phyloP scores from a whole-genome alignment of 2,888 invertebrate genomes.

The Antheraea yamamai region DNA sequence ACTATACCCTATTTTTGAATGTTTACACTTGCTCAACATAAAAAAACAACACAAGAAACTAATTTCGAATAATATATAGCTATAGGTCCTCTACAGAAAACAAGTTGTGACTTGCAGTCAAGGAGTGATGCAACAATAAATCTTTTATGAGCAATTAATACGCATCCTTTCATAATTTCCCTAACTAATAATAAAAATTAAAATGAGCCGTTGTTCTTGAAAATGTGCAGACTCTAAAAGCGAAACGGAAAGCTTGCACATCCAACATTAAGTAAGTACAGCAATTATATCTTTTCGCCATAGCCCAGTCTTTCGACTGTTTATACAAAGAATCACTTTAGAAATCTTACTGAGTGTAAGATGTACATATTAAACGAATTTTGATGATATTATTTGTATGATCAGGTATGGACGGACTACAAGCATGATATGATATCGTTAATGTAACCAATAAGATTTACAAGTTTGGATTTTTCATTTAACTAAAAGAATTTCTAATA shows the following conservation, averaged over 20 bases:
- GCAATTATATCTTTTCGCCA: background rate
- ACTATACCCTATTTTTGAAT: background rate
- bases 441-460: too few relatives aligned
- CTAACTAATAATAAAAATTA: background rate
- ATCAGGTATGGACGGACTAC: too few relatives aligned
- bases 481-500: too few relatives aligned
- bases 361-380: too few relatives aligned
- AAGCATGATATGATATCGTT: too few relatives aligned
- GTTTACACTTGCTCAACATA: background rate
- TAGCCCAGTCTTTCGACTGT: too few relatives aligned
- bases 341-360: too few relatives aligned
- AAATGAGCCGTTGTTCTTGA: background rate
- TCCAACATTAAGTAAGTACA: background rate
- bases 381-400: too few relatives aligned
- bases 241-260: background rate
- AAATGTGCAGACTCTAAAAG: background rate
- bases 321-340: too few relatives aligned
- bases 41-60: background rate
- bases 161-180: background rate
- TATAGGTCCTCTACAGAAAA: background rate
- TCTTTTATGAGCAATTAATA: background rate
- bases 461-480: too few relatives aligned
- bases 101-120: background rate
- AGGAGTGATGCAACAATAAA: background rate
- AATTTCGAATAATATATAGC: background rate